A percentile compares a stretch with the other conserved stretches of the same genome.
phyloP scores from a whole-genome alignment of 1,140 invertebrate genomes.

The Calosoma granatense region DNA sequence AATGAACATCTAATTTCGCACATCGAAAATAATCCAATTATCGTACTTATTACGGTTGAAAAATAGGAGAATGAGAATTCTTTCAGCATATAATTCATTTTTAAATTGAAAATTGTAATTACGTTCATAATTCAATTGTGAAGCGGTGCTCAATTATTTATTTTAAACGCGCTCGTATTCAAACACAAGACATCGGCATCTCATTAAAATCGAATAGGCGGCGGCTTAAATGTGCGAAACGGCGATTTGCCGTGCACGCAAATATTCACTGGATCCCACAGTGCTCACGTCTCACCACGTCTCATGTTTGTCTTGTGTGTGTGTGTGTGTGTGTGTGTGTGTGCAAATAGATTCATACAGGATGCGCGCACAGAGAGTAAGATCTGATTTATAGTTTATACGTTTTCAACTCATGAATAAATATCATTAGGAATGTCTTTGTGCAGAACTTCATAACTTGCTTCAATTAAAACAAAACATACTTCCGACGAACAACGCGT shows the following conservation, averaged over 20 bases:
- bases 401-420: not conserved
- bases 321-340: too few species aligned
- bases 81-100: too few species aligned
- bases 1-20: too few species aligned
- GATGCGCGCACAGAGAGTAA: too few species aligned
- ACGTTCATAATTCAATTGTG: not conserved
- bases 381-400: not conserved
- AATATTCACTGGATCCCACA: not conserved
- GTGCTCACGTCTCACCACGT: not conserved
- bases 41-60: too few species aligned
- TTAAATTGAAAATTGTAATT: too few species aligned
- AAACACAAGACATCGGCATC: not conserved
- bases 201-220: not conserved
- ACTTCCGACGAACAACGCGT: not conserved
- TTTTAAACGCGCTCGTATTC: not conserved
- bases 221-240: too few species aligned
- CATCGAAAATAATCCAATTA: too few species aligned
- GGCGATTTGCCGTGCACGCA: too few species aligned
- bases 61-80: too few species aligned
- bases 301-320: too few species aligned
- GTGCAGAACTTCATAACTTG: not conserved
- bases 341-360: too few species aligned
- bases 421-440: not conserved
- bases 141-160: not conserved
- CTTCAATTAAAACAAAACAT: not conserved